Conservation (phyloP, 2,113 vertebrate genomes). For the Protomyctophum bolini region DNA sequence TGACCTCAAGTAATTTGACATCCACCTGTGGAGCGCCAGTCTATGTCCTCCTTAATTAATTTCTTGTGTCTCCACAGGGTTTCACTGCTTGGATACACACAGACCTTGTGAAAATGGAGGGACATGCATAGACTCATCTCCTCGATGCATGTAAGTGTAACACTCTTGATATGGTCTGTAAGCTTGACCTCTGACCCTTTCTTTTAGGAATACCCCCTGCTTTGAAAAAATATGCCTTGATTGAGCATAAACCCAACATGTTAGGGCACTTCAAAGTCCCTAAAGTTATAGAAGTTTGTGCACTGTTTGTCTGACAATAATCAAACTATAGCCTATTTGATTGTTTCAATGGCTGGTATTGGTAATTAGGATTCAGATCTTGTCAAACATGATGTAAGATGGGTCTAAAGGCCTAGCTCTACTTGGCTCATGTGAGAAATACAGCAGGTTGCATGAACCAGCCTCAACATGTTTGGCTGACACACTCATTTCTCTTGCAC, state of each 20-base stretch:
- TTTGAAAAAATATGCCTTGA: not conserved
- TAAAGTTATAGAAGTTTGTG: too few relatives aligned
- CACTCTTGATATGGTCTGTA: not conserved
- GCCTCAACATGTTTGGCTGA: slow-evolving; percentile 51
- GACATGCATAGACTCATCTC: slow-evolving; percentile 76
- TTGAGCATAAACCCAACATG: not conserved
- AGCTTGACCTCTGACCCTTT: not conserved
- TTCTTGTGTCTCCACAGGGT: slow-evolving; percentile 69
- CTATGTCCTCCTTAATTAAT: slow-evolving; percentile 33
- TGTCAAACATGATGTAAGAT: slow-evolving; percentile 22
- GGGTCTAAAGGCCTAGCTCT: slow-evolving; percentile 31
- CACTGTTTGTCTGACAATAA: too few relatives aligned
- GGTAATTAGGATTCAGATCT: too few relatives aligned
- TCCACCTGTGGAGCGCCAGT: not conserved
- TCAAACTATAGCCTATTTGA: too few relatives aligned
- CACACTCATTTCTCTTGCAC: slow-evolving; percentile 58
- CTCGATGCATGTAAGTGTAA: slow-evolving; percentile 81
- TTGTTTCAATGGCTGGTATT: too few relatives aligned
- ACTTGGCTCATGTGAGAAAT: not conserved
- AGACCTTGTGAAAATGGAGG: slow-evolving; percentile 82
- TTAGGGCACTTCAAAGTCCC: not conserved
- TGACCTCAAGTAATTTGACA: not conserved
- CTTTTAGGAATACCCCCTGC: not conserved
- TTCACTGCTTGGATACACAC: slow-evolving; percentile 75
- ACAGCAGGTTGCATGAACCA: slow-evolving; percentile 20